Percentiles rank a stretch among this genome's conserved stretches.
Evolutionary conservation across 2,888 invertebrate species (phyloP).

Genomic region (Luffia ferchaultella): DNA sequence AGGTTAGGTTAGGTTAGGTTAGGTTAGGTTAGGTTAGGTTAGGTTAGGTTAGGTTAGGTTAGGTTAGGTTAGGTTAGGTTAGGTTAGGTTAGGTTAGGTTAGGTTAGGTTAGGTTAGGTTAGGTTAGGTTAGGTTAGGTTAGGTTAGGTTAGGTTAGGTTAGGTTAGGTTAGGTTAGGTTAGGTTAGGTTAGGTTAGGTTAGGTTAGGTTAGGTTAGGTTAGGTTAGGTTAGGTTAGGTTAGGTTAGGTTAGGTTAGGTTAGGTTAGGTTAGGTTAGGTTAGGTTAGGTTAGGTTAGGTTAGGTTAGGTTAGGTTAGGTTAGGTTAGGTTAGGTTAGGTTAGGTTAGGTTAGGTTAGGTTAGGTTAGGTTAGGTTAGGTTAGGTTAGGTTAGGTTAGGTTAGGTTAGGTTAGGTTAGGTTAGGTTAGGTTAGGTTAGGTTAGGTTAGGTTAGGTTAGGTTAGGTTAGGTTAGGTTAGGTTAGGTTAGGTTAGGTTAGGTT

Average conservation of each 20-base stretch:
- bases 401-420: constrained; percentile 2
- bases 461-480: constrained; percentile 7
- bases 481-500: constrained; percentile 6
- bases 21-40: constrained; percentile 8
- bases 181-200: constrained; percentile 8
- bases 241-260: constrained; percentile 6
- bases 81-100: constrained; percentile 8
- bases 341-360: constrained; percentile 6
- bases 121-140: constrained; percentile 8
- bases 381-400: constrained; percentile 3
- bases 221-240: constrained; percentile 7
- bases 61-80: constrained; percentile 8
- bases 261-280: constrained; percentile 7
- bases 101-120: constrained; percentile 8
- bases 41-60: constrained; percentile 7
- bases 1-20: constrained; percentile 8
- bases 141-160: constrained; percentile 8
- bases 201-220: constrained; percentile 6
- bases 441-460: constrained; percentile 6
- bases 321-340: constrained; percentile 6
- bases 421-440: constrained; percentile 2
- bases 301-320: constrained; percentile 5
- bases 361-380: constrained; percentile 6
- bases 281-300: constrained; percentile 6
- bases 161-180: constrained; percentile 8